phyloP scores from a whole-genome alignment of 2,888 invertebrate genomes.

The Mesodorylaimus sp. region DNA sequence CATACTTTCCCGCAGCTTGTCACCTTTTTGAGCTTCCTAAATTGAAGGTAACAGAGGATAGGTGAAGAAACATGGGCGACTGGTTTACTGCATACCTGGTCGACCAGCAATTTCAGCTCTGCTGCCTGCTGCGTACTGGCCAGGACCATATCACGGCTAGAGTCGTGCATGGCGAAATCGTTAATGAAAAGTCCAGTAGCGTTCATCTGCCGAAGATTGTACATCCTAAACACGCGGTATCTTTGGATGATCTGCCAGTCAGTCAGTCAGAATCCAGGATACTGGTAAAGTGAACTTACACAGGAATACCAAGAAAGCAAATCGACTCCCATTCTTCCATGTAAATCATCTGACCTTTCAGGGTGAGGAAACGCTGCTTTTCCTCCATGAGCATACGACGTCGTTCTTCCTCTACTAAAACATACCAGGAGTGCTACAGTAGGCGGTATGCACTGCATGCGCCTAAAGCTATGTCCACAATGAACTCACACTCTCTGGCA shows the following conservation, averaged over 20 bases:
- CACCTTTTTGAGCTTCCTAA: constrained; percentile 82
- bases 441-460: neutral
- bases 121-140: constrained; percentile 94
- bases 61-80: neutral
- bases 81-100: constrained; percentile 37
- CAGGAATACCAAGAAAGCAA: constrained; percentile 85
- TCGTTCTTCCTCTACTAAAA: constrained; percentile 42
- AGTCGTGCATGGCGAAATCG: constrained; percentile 96
- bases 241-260: neutral
- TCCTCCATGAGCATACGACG: constrained; percentile 26
- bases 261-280: neutral
- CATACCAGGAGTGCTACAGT: neutral
- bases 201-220: constrained; percentile 72
- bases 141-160: constrained; percentile 83
- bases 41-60: neutral
- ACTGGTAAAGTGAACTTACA: constrained; percentile 35
- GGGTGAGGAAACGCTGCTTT: constrained; percentile 37
- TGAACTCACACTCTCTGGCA: constrained; percentile 7
- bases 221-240: constrained; percentile 45
- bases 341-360: constrained; percentile 93
- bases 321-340: constrained; percentile 97
- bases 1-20: constrained; percentile 89
- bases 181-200: constrained; percentile 86
- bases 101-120: constrained; percentile 77
- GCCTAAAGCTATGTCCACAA: too few relatives aligned